Base-by-base conservation (phyloP, 2,113 vertebrate species). In the Fulica atra region DNA sequence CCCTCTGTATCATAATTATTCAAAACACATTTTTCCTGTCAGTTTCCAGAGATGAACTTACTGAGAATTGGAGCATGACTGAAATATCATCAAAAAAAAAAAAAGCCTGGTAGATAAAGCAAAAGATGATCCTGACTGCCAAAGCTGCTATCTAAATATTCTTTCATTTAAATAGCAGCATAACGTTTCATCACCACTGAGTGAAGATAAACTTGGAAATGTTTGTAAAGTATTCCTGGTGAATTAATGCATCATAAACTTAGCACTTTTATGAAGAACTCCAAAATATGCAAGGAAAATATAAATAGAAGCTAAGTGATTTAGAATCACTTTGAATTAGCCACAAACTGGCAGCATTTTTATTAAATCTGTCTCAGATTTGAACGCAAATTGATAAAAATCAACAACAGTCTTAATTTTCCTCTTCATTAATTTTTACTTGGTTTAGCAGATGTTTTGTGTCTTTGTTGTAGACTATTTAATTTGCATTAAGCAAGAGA, bases 351-450 rank as follows among this genome's bases (percentile, higher is more conserved):
- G 25, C 51, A 81, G 42, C 2, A 36, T 53, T 86, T 76, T 91
- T 74, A 20, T 3, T 83, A 56, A 56, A 82, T 65, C 77, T 78
- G 35, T 51, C 82, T 57, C 65, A 44, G 65, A 44, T 64, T 79
- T 74, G 74, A 89, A 65, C 59, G 68, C 40, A 51, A 92, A 81
- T 7, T 65, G 89, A 92, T 79, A 88, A 94, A 93, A 89, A 95
- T 56, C 77, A 78, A 56, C 82, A 85, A 57, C 65, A 81, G 89
- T 82, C 66, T 89, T 85, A 1, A 95, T 96, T 96, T 95, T 95
- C 95, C 64, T 84, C 91, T 82, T 65, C 87, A 83, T 96, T 97
- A 93, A 91, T 93, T 95, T 88, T 84, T 48, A 48, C 69, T 89
- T 53, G 31, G 33, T 65, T 86, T 38, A 95, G 85, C 94, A 93